Base-by-base conservation (phyloP, 2,888 invertebrate genomes). In the Julus scanicus region DNA sequence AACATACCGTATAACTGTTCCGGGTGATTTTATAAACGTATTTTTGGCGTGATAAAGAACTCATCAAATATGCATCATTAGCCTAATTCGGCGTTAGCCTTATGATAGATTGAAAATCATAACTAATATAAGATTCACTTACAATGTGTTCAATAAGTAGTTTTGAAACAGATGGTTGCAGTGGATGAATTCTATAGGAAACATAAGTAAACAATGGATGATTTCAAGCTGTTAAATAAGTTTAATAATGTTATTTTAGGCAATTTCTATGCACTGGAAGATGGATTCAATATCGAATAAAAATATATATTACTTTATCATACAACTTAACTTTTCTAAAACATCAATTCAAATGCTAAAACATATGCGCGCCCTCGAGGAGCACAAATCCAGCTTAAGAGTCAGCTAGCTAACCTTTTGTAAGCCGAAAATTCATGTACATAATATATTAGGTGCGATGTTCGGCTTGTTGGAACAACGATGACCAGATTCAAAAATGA, bases 401-500 rank as follows among this genome's bases (percentile, higher is more conserved):
- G 20, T 71, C 71, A 71, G 29, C 71, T 71, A 71, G 80, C 13
- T 80, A 80, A 37, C 11, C 11, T 80, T 80, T 37, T 20, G 20
- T 80, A 37, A 9, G 80, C 80, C 37, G 80, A 80, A 80, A 80
- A 37, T 29, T 80, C 80, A 80, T 80, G 20, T 37, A 80, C 29
- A 71, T 71, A 80, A 71, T 71, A 80, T 80, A 80, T 80, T 37
- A 80, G 37, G 80, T 29, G 80, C 17, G 29, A 29, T 71, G 71
- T 37, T 80, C 80, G 13, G 29, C 37, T 37, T 15, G 37, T 80
- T 37, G 80, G 37, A 80, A 13, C 80, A 13, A 71, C 37, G 13
- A 80, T 80, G 80, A 80, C 80, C 80, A 80, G 80, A 80, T 80
- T 80, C 80, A 80, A 80, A 80, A 80, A 80, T 80, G 80, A 80